Conservation (phyloP, 1,140 invertebrate genomes). For the Drosophila miranda region DNA sequence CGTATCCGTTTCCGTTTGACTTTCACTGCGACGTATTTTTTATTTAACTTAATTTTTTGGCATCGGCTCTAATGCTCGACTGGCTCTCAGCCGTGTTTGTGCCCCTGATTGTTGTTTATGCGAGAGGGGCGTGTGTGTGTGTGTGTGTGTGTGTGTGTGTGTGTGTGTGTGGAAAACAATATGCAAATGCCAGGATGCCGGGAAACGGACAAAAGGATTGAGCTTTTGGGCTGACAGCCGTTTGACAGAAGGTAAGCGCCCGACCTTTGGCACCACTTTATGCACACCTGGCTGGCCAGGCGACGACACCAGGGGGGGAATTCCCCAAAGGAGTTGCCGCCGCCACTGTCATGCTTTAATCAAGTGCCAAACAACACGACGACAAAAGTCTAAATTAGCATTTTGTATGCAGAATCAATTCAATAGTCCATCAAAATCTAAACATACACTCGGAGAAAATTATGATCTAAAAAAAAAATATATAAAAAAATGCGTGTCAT, state of each 20-base stretch:
- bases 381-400: constrained; percentile 32
- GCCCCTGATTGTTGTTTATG: constrained; percentile 62
- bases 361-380: constrained; percentile 34
- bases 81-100: constrained; percentile 48
- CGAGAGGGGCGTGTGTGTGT: constrained; percentile 22
- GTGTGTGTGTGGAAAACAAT: constrained; percentile 6
- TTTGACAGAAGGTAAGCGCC: constrained; percentile 51
- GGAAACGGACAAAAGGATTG: constrained; percentile 56
- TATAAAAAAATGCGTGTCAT: too few relatives aligned
- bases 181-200: constrained; percentile 39
- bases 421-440: constrained; percentile 21
- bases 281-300: constrained; percentile 41
- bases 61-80: constrained; percentile 34
- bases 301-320: constrained; percentile 27
- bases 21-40: constrained; percentile 39
- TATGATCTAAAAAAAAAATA: too few relatives aligned
- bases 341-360: constrained; percentile 38
- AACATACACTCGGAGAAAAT: background rate
- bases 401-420: constrained; percentile 28
- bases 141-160: constrained; percentile 35
- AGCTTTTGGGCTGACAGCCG: constrained; percentile 44
- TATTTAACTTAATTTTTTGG: constrained; percentile 58
- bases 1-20: constrained; percentile 63
- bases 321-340: background rate
- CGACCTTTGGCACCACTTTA: constrained; percentile 45